These are phyloP conservation scores for Pogonus chalceus DNA, from an alignment of 1,140 invertebrate species.

Conservation along the genomic window DNA sequence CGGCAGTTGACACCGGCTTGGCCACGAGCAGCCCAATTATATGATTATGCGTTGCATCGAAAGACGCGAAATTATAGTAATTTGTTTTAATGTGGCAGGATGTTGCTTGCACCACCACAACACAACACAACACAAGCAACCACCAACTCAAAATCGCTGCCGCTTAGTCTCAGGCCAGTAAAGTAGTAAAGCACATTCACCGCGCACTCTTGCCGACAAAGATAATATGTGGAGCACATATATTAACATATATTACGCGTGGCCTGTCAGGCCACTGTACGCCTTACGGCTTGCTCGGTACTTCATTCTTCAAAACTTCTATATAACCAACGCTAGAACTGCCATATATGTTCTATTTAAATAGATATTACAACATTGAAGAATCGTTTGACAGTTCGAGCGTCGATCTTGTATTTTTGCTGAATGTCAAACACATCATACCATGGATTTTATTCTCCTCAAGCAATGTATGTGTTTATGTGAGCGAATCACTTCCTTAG, in stretches of 20 bases:
- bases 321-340: too few relatives aligned
- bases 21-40: conserved; percentile 6
- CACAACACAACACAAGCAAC: not conserved
- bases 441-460: not conserved
- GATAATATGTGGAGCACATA: conserved; percentile 29
- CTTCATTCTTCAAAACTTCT: too few relatives aligned
- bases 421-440: conserved; percentile 4
- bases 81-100: conserved; percentile 6
- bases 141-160: too few relatives aligned
- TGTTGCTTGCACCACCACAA: not conserved
- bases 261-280: not conserved
- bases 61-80: conserved; percentile 5
- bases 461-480: not conserved
- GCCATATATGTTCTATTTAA: too few relatives aligned
- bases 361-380: too few relatives aligned
- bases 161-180: too few relatives aligned
- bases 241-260: conserved; percentile 27
- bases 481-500: not conserved
- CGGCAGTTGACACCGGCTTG: not conserved
- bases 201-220: conserved; percentile 21
- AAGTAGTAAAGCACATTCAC: not conserved
- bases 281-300: not conserved
- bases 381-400: not conserved
- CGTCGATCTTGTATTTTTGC: not conserved
- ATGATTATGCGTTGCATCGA: conserved; percentile 7